Conservation (phyloP, 2,888 invertebrate species). For the Gandaritis pyraliata region DNA sequence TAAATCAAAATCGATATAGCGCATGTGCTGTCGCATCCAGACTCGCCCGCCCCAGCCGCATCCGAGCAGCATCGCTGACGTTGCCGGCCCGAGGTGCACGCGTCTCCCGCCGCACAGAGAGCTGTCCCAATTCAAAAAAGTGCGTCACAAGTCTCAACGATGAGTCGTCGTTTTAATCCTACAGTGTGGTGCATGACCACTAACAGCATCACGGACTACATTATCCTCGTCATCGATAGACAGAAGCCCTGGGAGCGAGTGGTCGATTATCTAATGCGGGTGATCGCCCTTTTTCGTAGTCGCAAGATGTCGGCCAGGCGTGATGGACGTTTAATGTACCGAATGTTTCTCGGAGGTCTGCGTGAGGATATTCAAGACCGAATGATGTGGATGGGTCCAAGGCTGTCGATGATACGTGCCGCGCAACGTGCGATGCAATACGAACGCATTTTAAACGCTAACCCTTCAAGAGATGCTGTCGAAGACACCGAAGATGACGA, state of each 20-base stretch:
- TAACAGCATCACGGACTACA: background rate
- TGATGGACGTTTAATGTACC: conserved; percentile 1
- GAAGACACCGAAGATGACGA: background rate
- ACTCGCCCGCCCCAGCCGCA: background rate
- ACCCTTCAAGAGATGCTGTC: background rate
- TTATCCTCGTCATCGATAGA: conserved; percentile 7
- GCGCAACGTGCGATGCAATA: background rate
- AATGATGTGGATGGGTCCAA: background rate
- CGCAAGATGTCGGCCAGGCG: background rate
- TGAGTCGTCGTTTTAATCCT: background rate
- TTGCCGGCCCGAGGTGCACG: background rate
- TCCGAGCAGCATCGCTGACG: conserved; percentile 4
- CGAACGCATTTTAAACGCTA: background rate
- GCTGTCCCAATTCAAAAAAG: background rate
- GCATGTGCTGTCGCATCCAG: conserved; percentile 7
- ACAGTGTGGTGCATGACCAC: background rate
- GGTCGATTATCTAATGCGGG: background rate
- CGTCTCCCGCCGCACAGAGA: conserved; percentile 1
- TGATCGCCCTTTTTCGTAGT: background rate
- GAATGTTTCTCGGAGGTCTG: conserved; percentile 17
- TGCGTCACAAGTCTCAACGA: background rate
- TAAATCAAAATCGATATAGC: background rate
- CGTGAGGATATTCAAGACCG: background rate
- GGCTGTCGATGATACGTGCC: background rate
- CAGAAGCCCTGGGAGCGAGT: conserved; percentile 17